Evolutionary conservation across 2,888 invertebrate genomes (phyloP).

Genomic region (Metopia argyrocephala): DNA sequence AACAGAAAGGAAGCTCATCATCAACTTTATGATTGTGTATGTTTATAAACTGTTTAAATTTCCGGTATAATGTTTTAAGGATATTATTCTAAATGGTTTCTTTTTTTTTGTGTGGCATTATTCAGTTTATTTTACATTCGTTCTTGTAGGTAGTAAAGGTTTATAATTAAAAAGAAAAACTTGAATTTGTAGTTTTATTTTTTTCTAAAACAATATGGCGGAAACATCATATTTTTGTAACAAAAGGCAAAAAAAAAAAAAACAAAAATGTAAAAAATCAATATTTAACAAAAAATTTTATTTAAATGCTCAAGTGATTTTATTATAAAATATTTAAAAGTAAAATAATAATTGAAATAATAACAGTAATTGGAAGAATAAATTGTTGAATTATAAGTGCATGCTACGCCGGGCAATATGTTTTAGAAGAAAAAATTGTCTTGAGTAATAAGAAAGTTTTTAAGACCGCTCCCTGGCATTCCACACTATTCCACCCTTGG

Average conservation of each 20-base stretch:
- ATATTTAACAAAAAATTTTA: neutral
- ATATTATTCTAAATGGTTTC: slow-evolving; percentile 8
- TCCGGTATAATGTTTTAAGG: slow-evolving; percentile 54
- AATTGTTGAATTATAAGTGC: neutral
- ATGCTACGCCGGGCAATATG: too few species aligned
- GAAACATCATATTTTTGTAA: slow-evolving; percentile 44
- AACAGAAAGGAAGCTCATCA: slow-evolving; percentile 6
- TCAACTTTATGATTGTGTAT: neutral
- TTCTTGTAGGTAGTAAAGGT: too few species aligned
- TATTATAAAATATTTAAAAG: neutral
- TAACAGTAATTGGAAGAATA: neutral
- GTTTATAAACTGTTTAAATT: slow-evolving; percentile 53
- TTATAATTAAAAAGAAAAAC: too few species aligned
- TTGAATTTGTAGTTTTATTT: slow-evolving; percentile 3
- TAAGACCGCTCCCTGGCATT: too few species aligned
- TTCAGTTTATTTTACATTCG: neutral
- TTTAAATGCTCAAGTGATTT: neutral
- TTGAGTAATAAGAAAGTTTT: too few species aligned
- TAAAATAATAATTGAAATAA: neutral
- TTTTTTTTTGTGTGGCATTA: slow-evolving; percentile 25
- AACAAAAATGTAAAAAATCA: too few species aligned
- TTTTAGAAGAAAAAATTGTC: too few species aligned
- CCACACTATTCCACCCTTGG: too few species aligned
- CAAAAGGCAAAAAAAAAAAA: slow-evolving; percentile 5
- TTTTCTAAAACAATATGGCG: slow-evolving; percentile 44